Evolutionary conservation across 2,113 vertebrate genomes (phyloP).

Genomic region (Corythornis vintsioides): DNA sequence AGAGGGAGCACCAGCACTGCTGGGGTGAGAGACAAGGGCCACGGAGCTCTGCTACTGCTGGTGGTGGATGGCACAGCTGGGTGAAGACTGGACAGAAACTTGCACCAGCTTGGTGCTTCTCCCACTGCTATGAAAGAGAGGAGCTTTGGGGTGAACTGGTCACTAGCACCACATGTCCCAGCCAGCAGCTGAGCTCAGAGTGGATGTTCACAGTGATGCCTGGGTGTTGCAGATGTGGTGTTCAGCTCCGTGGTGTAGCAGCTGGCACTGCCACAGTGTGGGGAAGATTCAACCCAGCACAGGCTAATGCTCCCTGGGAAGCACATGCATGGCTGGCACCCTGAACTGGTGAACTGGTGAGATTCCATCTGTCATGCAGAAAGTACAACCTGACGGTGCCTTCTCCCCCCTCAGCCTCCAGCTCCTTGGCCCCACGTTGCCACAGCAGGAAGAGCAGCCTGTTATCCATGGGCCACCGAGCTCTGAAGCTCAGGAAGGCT

Average conservation of each 20-base stretch:
- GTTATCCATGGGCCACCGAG: neutral
- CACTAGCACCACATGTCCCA: fast-evolving
- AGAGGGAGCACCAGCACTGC: neutral
- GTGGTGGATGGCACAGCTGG: neutral
- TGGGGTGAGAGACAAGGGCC: neutral
- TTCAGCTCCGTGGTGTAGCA: neutral
- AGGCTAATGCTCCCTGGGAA: neutral
- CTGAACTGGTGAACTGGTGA: neutral
- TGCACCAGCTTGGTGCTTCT: neutral
- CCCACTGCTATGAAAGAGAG: neutral
- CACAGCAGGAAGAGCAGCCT: neutral
- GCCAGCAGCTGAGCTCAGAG: too few relatives aligned
- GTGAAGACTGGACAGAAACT: neutral
- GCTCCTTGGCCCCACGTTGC: neutral
- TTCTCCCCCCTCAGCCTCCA: neutral
- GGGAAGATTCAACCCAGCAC: neutral
- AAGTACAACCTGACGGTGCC: neutral
- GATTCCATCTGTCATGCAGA: neutral
- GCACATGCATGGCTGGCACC: too few relatives aligned
- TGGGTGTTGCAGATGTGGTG: fast-evolving
- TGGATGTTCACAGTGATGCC: neutral
- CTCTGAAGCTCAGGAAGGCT: neutral
- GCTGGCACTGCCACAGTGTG: fast-evolving
- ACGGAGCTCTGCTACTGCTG: neutral
- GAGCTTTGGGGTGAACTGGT: neutral